Evolutionary conservation across 2,888 invertebrate genomes (phyloP).

Genomic region (Empis livida): DNA sequence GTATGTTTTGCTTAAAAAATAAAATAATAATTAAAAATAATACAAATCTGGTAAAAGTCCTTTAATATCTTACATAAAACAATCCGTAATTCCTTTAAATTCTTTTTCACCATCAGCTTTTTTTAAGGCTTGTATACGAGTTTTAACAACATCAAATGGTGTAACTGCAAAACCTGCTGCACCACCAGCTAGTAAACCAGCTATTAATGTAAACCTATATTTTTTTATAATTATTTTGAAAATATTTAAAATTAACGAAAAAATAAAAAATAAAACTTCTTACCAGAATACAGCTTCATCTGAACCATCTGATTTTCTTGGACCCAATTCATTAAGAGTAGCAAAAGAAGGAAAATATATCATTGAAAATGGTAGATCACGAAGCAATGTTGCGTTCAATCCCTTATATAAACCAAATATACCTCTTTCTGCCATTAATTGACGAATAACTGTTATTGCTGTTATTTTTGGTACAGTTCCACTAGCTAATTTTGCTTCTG

Average conservation of each 20-base stretch:
- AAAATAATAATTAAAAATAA: too few relatives aligned
- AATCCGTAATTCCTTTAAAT: slow-evolving; percentile 80
- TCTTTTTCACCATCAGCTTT: slow-evolving; percentile 74
- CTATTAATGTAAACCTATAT: slow-evolving; percentile 77
- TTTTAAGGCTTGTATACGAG: slow-evolving; percentile 78
- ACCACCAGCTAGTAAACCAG: slow-evolving; percentile 76
- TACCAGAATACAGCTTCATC: too few relatives aligned
- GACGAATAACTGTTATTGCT: slow-evolving; percentile 58
- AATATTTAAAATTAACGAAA: slow-evolving; percentile 25
- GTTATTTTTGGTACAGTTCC: slow-evolving; percentile 48
- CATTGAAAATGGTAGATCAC: slow-evolving; percentile 86
- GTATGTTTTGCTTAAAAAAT: slow-evolving; percentile 50
- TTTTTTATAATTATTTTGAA: too few relatives aligned
- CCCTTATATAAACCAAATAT: slow-evolving; percentile 84
- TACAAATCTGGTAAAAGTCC: background rate
- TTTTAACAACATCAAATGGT: slow-evolving; percentile 92
- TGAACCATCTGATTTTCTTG: too few relatives aligned
- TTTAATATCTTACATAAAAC: slow-evolving; percentile 56
- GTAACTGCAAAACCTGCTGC: slow-evolving; percentile 72
- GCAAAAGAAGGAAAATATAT: slow-evolving; percentile 94
- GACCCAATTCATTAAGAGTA: slow-evolving; percentile 68
- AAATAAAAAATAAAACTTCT: too few relatives aligned
- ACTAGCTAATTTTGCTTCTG: slow-evolving; percentile 46
- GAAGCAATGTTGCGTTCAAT: slow-evolving; percentile 69
- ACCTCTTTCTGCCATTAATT: slow-evolving; percentile 63